Evolutionary conservation across 2,113 vertebrate species (phyloP).

Genomic region (Sapajus apella): DNA sequence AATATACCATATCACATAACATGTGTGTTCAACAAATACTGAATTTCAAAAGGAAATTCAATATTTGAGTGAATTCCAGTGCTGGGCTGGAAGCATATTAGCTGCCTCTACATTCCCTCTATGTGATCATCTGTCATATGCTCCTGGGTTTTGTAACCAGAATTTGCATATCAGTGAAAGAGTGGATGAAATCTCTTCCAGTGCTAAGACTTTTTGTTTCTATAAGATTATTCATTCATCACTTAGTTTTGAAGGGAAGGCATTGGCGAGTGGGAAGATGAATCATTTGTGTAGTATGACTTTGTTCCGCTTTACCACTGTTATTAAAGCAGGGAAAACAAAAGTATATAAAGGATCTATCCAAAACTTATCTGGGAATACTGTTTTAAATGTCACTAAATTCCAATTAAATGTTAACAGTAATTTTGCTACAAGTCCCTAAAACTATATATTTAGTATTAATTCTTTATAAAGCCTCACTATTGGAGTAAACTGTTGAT

Average conservation of each 20-base stretch:
- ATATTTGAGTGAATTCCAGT: too few relatives aligned
- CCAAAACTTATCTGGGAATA: not conserved
- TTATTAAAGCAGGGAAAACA: conserved; percentile 10
- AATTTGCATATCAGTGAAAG: not conserved
- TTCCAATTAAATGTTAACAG: not conserved
- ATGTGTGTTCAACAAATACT: not conserved
- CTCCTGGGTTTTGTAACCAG: not conserved
- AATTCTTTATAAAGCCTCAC: not conserved
- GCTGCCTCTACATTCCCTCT: not conserved
- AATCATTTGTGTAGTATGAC: not conserved
- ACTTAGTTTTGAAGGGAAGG: conserved; percentile 26
- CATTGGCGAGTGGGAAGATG: not conserved
- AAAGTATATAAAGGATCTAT: not conserved
- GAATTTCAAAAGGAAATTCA: not conserved
- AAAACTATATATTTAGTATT: not conserved
- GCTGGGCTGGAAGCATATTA: not conserved
- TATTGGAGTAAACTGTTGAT: not conserved
- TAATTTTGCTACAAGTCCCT: not conserved
- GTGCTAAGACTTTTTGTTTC: conserved; percentile 14
- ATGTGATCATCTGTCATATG: not conserved
- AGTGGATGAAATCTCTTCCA: not conserved
- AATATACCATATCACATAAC: not conserved
- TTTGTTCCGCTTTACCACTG: not conserved
- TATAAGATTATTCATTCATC: not conserved
- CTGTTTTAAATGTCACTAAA: not conserved